Evolutionary conservation across 2,888 invertebrate species (phyloP).

Genomic region (Agrochola litura): DNA sequence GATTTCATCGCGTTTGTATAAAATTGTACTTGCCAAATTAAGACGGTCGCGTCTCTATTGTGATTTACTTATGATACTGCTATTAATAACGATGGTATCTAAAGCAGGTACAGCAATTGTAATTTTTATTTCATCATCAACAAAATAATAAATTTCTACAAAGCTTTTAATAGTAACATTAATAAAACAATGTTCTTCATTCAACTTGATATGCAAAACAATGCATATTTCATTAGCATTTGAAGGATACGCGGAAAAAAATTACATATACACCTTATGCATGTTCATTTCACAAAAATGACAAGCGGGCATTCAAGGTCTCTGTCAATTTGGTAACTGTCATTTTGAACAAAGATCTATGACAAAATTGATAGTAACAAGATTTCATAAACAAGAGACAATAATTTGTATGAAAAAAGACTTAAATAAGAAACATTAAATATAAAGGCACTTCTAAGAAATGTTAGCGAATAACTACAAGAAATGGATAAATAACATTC

Average conservation of each 20-base stretch:
- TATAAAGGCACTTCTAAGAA: conserved; percentile 22
- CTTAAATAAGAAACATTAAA: conserved; percentile 12
- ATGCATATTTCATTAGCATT: conserved; percentile 53
- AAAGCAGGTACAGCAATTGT: not conserved
- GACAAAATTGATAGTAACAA: conserved; percentile 18
- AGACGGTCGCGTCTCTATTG: not conserved
- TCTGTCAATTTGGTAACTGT: conserved; percentile 23
- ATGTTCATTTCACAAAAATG: conserved; percentile 57
- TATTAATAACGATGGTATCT: not conserved
- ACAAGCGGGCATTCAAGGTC: conserved; percentile 54
- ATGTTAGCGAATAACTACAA: conserved; percentile 36
- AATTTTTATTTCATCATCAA: not conserved
- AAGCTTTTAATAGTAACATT: conserved; percentile 16
- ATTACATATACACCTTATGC: conserved; percentile 41
- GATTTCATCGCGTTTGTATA: not conserved
- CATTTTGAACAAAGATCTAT: conserved; percentile 29
- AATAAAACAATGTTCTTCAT: conserved; percentile 37
- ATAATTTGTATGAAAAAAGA: conserved; percentile 11
- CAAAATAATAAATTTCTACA: not conserved
- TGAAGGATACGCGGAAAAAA: conserved; percentile 45
- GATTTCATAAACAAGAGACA: not conserved
- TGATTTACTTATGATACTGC: not conserved
- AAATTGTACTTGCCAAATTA: conserved; percentile 23
- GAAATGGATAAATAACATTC: conserved; percentile 54
- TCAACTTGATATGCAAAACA: conserved; percentile 48